These are phyloP conservation scores for Drosophila mayri DNA, from an alignment of 1,140 invertebrate species.

Conservation along the genomic window DNA sequence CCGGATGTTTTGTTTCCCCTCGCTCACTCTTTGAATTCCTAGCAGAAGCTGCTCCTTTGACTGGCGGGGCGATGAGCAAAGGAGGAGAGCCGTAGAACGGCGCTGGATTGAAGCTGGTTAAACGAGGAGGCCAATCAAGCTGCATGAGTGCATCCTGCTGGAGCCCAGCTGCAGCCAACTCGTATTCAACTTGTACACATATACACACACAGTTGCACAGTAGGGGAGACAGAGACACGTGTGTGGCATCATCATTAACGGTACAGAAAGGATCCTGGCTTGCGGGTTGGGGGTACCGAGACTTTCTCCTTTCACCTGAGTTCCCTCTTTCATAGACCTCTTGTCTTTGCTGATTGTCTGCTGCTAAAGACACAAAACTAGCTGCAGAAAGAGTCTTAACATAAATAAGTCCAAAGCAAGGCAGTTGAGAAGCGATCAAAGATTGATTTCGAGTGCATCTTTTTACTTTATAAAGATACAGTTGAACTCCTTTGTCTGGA, in stretches of 20 bases:
- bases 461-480: background rate
- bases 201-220: background rate
- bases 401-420: slow-evolving; percentile 19
- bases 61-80: background rate
- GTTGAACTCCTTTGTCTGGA: too few relatives aligned
- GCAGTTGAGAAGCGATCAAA: slow-evolving; percentile 17
- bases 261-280: slow-evolving; percentile 25
- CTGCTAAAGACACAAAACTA: slow-evolving; percentile 8
- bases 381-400: background rate
- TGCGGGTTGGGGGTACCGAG: slow-evolving; percentile 8
- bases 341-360: slow-evolving; percentile 62
- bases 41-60: slow-evolving; percentile 10
- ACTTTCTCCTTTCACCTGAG: slow-evolving; percentile 22
- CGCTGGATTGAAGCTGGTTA: slow-evolving; percentile 10
- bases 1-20: slow-evolving; percentile 15
- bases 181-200: slow-evolving; percentile 8
- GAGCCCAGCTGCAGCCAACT: slow-evolving; percentile 26
- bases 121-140: slow-evolving; percentile 72
- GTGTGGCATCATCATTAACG: slow-evolving; percentile 60
- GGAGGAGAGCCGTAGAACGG: background rate
- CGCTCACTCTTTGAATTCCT: background rate
- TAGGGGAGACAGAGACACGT: slow-evolving; percentile 21
- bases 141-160: slow-evolving; percentile 72
- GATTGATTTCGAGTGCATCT: slow-evolving; percentile 5
- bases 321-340: slow-evolving; percentile 22